Evolutionary conservation across 2,888 invertebrate species (phyloP).

Genomic region (Prenolepis imparis): DNA sequence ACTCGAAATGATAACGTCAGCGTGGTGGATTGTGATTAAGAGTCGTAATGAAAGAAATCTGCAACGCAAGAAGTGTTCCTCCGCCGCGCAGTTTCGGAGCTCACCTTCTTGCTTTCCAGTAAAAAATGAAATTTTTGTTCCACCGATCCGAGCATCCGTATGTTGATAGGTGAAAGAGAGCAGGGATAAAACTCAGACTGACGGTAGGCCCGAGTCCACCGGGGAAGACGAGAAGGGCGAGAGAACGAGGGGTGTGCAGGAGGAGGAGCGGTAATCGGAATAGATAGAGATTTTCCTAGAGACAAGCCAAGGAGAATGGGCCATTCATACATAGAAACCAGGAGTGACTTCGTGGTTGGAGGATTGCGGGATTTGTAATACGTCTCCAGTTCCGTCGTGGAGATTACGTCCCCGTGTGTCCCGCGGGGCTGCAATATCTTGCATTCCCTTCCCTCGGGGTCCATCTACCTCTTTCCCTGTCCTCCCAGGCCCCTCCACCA

Average conservation of each 20-base stretch:
- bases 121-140: constrained; percentile 82
- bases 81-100: constrained; percentile 59
- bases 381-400: constrained; percentile 84
- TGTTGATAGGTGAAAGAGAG: constrained; percentile 63
- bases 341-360: constrained; percentile 82
- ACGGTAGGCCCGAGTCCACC: constrained; percentile 66
- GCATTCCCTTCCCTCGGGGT: constrained; percentile 83
- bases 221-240: constrained; percentile 63
- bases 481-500: constrained; percentile 51
- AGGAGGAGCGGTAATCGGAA: constrained; percentile 80
- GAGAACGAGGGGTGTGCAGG: constrained; percentile 62
- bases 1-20: constrained; percentile 65
- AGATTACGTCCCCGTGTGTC: constrained; percentile 85
- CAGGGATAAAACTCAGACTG: constrained; percentile 74
- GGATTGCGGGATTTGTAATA: constrained; percentile 84
- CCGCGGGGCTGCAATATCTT: constrained; percentile 86
- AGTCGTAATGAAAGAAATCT: constrained; percentile 76
- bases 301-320: constrained; percentile 85
- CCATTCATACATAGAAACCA: constrained; percentile 83
- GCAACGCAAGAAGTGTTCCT: constrained; percentile 71
- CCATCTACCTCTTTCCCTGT: constrained; percentile 62
- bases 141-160: constrained; percentile 70
- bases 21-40: constrained; percentile 70
- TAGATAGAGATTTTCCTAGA: constrained; percentile 84
- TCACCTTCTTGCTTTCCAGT: constrained; percentile 68